Evolutionary conservation across 2,888 invertebrate species (phyloP).

Genomic region (Escarpia spicata): DNA sequence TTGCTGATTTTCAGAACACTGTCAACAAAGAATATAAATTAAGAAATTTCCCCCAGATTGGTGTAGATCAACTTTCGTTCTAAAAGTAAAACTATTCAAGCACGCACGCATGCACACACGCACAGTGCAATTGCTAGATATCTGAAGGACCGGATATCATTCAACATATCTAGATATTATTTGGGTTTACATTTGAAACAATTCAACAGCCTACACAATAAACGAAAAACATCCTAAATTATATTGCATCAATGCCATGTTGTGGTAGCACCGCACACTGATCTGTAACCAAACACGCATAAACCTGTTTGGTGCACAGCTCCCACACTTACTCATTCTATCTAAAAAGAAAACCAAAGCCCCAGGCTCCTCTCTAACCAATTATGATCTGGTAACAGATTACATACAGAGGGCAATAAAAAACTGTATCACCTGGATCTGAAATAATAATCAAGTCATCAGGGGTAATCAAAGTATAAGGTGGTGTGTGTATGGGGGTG

Average conservation of each 20-base stretch:
- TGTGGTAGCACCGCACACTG: background rate
- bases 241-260: too few species aligned
- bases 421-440: background rate
- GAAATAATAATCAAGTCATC: background rate
- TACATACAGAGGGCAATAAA: background rate
- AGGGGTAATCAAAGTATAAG: background rate
- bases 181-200: background rate
- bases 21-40: too few species aligned
- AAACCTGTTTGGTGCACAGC: background rate
- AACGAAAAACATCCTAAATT: too few species aligned
- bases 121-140: background rate
- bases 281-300: too few species aligned
- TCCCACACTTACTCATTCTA: background rate
- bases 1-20: too few species aligned
- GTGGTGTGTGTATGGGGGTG: background rate
- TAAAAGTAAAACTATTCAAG: too few species aligned
- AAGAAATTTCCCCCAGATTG: too few species aligned
- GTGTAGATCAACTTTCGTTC: too few species aligned
- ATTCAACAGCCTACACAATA: too few species aligned
- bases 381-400: background rate
- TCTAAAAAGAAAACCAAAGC: background rate
- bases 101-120: too few species aligned
- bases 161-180: background rate
- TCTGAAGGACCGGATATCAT: background rate
- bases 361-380: background rate